Evolutionary conservation across 2,888 invertebrate species (phyloP), one percentile per base, ranked within the genome.

Genomic region (Thereva nobilitata): DNA sequence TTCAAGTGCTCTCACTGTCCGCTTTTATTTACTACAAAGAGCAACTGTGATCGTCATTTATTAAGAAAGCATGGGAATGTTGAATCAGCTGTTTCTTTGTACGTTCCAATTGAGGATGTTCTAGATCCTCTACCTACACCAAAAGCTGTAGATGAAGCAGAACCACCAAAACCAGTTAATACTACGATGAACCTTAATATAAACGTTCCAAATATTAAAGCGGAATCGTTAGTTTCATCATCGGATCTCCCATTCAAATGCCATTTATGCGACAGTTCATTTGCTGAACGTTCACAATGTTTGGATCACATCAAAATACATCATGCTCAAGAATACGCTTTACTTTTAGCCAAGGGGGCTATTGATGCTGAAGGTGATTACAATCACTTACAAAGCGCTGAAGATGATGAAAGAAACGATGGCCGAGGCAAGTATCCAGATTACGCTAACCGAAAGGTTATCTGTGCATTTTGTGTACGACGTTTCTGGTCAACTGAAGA

Each of bases 401-500:
- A 87, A 71, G 87, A 86, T 53, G 83, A 85, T 56, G 79, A 83
- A 23, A 88, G 88, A 67, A 89, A 90, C 68, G 88, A 87, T 72
- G 88, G 89, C 69, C 87, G 89, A 57, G 90, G 90, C 10, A 90
- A 91, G 74, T 91, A 92, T 78, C 92, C 92, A 0, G 93, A 93
- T 77, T 93, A 93, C 75, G 90, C 91, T 67, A 92, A 93, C 75
- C 85, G 93, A 75, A 93, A 93, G 84, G 93, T 91, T 5, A 91
- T 93, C 66, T 94, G 96, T 78, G 94, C 95, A 0, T 93, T 96
- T 76, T 97, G 96, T 79, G 86, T 95, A 77, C 90, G 95, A 69
- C 88, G 95, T 54, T 96, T 96, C 82, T 95, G 95, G 95, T 95
- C 95, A 0, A 92, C 95, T 0, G 95, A 96, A 78, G 96, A 97